Evolutionary conservation across 2,797 vertebrate species (phyloP).

Genomic region (Syncerus caffer): DNA sequence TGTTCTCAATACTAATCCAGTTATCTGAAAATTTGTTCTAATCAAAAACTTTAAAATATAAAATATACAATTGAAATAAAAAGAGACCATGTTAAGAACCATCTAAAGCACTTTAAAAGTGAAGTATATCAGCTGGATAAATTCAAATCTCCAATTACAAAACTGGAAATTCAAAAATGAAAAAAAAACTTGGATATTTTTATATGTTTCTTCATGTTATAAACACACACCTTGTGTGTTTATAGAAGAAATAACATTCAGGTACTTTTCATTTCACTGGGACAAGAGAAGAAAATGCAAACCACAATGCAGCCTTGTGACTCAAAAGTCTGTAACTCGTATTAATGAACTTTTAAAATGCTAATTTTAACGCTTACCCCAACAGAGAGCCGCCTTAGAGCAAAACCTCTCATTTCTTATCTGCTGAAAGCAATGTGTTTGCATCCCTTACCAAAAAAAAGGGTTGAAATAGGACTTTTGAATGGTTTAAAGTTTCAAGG

Average conservation of each 20-base stretch:
- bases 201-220: constrained; percentile 51
- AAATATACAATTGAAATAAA: not conserved
- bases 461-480: constrained; percentile 22
- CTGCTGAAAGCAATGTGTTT: constrained; percentile 38
- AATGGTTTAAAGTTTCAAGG: constrained; percentile 66
- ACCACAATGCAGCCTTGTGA: not conserved
- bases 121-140: constrained; percentile 48
- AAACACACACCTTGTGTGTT: constrained; percentile 66
- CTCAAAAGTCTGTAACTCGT: constrained; percentile 72
- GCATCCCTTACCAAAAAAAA: not conserved
- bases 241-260: constrained; percentile 69
- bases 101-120: not conserved
- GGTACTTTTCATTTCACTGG: constrained; percentile 58
- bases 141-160: constrained; percentile 56
- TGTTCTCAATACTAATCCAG: not conserved
- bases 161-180: constrained; percentile 62
- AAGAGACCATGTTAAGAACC: not conserved
- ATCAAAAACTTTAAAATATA: not conserved
- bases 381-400: constrained; percentile 60
- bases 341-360: constrained; percentile 65
- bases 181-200: constrained; percentile 50
- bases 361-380: constrained; percentile 54
- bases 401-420: constrained; percentile 35
- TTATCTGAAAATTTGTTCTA: not conserved
- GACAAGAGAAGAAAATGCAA: constrained; percentile 48